Percentiles rank a stretch among this genome's conserved stretches.
Evolutionary conservation across 2,113 vertebrate species (phyloP).

Genomic region (Zosterops lateralis): DNA sequence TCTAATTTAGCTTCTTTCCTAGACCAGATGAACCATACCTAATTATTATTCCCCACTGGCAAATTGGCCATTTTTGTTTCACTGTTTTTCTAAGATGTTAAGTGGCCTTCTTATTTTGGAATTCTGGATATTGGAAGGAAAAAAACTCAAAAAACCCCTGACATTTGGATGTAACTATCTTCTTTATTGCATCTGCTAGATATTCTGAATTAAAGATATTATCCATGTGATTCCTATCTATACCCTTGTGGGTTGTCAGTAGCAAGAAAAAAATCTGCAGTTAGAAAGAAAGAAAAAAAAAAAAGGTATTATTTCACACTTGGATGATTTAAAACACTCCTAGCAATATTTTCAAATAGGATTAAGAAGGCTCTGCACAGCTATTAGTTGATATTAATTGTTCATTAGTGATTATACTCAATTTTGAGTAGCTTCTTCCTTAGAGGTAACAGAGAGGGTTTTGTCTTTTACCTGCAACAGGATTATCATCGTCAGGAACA

Average conservation of each 20-base stretch:
- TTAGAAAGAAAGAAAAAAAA: neutral
- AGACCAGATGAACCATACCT: neutral
- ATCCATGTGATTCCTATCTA: neutral
- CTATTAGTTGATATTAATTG: neutral
- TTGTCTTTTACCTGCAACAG: constrained; percentile 85
- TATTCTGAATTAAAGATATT: neutral
- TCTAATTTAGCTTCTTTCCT: neutral
- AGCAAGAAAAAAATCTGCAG: neutral
- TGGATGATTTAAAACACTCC: neutral
- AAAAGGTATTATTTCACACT: neutral
- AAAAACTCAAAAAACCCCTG: neutral
- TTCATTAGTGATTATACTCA: neutral
- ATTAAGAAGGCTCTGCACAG: neutral
- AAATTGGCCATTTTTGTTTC: neutral
- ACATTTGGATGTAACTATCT: neutral
- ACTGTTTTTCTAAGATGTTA: neutral
- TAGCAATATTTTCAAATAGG: neutral
- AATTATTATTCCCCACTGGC: neutral
- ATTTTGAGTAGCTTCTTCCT: neutral
- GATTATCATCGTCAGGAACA: constrained; percentile 96
- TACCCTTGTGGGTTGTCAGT: neutral
- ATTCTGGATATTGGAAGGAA: neutral
- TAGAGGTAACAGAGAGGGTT: neutral
- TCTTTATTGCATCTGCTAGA: neutral
- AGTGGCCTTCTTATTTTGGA: neutral